These are phyloP conservation scores for Chelonoidis abingdonii DNA, from an alignment of 2,113 vertebrate species.

Conservation along the genomic window DNA sequence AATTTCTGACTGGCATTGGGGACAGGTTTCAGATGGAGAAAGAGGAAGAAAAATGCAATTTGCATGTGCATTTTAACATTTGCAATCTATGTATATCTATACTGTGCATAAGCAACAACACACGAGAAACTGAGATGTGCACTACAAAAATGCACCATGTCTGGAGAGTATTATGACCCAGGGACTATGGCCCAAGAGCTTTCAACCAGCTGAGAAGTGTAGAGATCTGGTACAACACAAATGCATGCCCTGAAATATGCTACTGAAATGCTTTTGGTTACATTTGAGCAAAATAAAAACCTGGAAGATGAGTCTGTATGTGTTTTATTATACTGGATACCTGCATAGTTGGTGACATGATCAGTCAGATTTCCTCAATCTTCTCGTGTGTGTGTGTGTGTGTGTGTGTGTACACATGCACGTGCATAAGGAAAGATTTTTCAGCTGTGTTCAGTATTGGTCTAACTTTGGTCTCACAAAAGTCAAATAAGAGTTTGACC, in stretches of 20 bases:
- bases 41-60: neutral
- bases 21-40: neutral
- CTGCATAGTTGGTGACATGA: neutral
- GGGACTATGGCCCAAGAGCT: neutral
- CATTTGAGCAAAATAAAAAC: neutral
- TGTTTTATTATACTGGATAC: neutral
- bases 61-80: neutral
- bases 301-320: neutral
- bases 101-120: neutral
- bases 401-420: too few relatives aligned
- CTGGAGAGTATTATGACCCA: neutral
- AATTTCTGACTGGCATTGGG: neutral
- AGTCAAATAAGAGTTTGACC: neutral
- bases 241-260: neutral
- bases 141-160: neutral
- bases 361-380: neutral
- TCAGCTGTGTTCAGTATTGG: neutral
- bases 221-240: neutral
- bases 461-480: neutral
- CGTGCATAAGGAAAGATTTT: neutral
- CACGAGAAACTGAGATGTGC: neutral
- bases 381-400: neutral
- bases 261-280: neutral
- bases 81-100: accelerated
- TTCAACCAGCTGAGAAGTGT: neutral